Percentiles rank a stretch among this genome's conserved stretches.
phyloP scores from a whole-genome alignment of 2,888 invertebrate species.

The Scelioninae gen. 2 region DNA sequence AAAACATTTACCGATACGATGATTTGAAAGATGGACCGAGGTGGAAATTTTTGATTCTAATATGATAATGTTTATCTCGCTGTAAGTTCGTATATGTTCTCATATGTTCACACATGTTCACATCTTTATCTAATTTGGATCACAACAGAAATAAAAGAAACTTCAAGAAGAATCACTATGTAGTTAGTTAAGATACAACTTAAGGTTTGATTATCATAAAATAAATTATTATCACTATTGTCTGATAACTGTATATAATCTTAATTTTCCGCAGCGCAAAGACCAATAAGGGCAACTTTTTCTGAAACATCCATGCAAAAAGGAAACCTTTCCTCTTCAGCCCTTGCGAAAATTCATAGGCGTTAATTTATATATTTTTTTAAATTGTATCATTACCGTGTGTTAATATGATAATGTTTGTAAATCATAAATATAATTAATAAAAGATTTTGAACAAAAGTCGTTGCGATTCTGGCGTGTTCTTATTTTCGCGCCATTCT shows the following conservation, averaged over 20 bases:
- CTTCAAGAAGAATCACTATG: slow-evolving; percentile 48
- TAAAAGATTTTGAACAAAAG: slow-evolving; percentile 49
- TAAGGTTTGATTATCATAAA: slow-evolving; percentile 69
- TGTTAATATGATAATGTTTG: slow-evolving; percentile 43
- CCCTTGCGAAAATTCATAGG: slow-evolving; percentile 24
- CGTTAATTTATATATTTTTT: slow-evolving; percentile 50
- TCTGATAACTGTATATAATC: slow-evolving; percentile 49
- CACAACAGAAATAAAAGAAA: background rate
- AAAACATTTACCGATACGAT: too few species aligned
- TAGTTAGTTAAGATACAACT: slow-evolving; percentile 69
- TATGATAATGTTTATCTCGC: too few species aligned
- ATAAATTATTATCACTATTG: slow-evolving; percentile 68
- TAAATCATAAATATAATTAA: slow-evolving; percentile 51
- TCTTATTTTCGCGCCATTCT: background rate
- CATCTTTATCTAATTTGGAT: slow-evolving; percentile 15
- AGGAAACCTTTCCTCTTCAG: background rate
- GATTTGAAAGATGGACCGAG: too few species aligned
- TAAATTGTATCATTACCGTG: slow-evolving; percentile 38
- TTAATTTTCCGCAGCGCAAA: slow-evolving; percentile 4
- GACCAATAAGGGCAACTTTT: background rate
- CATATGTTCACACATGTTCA: slow-evolving; percentile 18
- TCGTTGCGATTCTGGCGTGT: background rate
- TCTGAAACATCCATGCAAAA: background rate
- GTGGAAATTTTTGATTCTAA: too few species aligned
- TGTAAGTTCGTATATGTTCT: slow-evolving; percentile 10